Percentiles rank a stretch among this genome's conserved stretches.
Conservation (phyloP, 2,888 invertebrate genomes). For the Dascillus cervinus region DNA sequence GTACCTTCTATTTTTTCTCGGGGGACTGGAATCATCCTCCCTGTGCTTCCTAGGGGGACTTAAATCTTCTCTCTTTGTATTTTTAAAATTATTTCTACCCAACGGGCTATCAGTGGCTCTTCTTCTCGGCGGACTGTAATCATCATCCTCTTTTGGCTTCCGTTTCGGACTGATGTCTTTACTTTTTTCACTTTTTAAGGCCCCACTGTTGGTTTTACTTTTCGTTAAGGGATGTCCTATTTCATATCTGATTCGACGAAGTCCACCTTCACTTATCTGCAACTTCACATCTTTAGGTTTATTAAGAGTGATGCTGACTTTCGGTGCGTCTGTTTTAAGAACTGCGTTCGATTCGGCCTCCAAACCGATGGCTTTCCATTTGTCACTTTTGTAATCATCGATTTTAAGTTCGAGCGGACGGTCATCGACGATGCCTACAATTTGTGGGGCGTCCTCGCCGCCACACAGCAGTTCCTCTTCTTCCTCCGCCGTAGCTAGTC, state of each 20-base stretch:
- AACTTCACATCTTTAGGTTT: too few species aligned
- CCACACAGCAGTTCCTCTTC: conserved; percentile 63
- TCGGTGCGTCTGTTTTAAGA: too few species aligned
- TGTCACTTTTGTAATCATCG: conserved; percentile 33
- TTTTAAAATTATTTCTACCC: conserved; percentile 6
- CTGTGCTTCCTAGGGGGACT: conserved; percentile 10
- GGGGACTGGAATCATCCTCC: conserved; percentile 31
- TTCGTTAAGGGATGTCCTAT: background rate
- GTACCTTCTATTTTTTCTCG: conserved; percentile 21
- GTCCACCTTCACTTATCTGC: too few species aligned
- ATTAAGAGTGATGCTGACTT: too few species aligned
- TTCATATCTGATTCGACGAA: too few species aligned
- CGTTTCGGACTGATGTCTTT: conserved; percentile 2
- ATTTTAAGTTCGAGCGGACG: conserved; percentile 55
- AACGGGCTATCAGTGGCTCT: conserved; percentile 7
- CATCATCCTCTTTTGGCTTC: conserved; percentile 17
- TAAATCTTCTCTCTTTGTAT: conserved; percentile 7
- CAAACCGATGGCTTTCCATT: conserved; percentile 38
- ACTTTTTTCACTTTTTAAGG: conserved; percentile 4
- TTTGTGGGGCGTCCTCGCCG: conserved; percentile 84
- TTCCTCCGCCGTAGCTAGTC: conserved; percentile 52
- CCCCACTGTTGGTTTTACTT: background rate
- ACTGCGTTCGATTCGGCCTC: too few species aligned
- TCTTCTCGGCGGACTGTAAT: conserved; percentile 15
- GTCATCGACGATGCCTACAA: conserved; percentile 83